Conservation (phyloP, 1,140 invertebrate species). For the Notospermus geniculatus region DNA sequence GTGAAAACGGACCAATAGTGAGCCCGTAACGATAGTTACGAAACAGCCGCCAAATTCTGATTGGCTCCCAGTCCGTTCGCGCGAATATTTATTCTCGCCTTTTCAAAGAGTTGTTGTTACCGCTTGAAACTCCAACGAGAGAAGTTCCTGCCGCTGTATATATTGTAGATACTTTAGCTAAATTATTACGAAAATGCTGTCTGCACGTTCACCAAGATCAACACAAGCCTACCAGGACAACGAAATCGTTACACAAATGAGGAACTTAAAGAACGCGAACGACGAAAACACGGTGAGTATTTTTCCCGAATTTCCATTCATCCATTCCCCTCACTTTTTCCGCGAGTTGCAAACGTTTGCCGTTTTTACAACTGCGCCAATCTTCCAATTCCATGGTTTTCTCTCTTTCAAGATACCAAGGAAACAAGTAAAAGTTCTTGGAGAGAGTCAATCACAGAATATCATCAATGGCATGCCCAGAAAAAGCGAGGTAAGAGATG, state of each 20-base stretch:
- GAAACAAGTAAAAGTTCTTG: constrained; percentile 31
- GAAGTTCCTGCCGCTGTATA: no score
- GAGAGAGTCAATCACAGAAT: constrained; percentile 33
- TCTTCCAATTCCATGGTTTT: neutral
- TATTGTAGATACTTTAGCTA: neutral
- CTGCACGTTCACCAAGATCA: constrained; percentile 28
- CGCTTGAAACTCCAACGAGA: no score
- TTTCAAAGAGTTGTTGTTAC: no score
- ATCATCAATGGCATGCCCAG: neutral
- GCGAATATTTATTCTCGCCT: constrained; percentile 19
- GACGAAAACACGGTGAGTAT: no score
- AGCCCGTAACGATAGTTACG: constrained; percentile 1
- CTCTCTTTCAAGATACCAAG: constrained; percentile 23
- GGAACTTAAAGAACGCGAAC: constrained; percentile 30
- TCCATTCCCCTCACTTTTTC: no score
- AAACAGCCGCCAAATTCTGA: constrained; percentile 11
- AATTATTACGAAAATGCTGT: constrained; percentile 24
- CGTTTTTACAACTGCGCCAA: no score
- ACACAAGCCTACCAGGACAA: constrained; percentile 16
- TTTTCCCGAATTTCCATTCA: no score
- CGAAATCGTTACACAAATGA: constrained; percentile 26
- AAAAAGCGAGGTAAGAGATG: no score
- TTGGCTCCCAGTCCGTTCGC: constrained; percentile 24
- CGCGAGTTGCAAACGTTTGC: no score
- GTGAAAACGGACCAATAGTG: constrained; percentile 22